A percentile compares a stretch with the other conserved stretches of the same genome.
Conservation (phyloP, 2,888 invertebrate species). For the Galerucella pusilla region DNA sequence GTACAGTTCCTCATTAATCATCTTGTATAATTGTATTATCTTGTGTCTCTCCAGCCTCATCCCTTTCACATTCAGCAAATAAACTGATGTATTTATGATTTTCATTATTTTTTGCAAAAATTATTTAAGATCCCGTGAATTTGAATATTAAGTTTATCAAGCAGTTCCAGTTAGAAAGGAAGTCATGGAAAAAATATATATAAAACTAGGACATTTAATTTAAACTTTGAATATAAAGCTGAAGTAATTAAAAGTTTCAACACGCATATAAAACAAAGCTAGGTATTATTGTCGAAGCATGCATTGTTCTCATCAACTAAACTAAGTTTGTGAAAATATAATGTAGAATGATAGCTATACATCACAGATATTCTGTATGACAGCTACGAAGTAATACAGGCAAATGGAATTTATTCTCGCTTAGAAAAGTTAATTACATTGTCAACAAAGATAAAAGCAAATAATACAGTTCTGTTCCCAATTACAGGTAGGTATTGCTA, state of each 20-base stretch:
- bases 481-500: not conserved
- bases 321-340: conserved; percentile 32
- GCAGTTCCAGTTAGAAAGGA: not conserved
- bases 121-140: no score
- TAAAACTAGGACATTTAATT: not conserved
- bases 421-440: conserved; percentile 35
- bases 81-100: no score
- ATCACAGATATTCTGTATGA: conserved; percentile 33
- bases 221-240: not conserved
- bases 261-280: conserved; percentile 26
- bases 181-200: not conserved
- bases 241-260: conserved; percentile 23
- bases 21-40: no score
- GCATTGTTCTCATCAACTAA: conserved; percentile 30
- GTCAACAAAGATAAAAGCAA: conserved; percentile 24
- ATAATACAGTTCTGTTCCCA: conserved; percentile 24
- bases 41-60: no score
- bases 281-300: conserved; percentile 13
- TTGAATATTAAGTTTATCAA: no score
- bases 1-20: no score
- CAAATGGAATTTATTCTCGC: conserved; percentile 19
- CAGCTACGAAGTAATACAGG: conserved; percentile 17
- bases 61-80: no score
- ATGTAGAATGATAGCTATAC: conserved; percentile 27
- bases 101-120: no score